phyloP scores from a whole-genome alignment of 2,888 invertebrate genomes.

The Alitta virens region DNA sequence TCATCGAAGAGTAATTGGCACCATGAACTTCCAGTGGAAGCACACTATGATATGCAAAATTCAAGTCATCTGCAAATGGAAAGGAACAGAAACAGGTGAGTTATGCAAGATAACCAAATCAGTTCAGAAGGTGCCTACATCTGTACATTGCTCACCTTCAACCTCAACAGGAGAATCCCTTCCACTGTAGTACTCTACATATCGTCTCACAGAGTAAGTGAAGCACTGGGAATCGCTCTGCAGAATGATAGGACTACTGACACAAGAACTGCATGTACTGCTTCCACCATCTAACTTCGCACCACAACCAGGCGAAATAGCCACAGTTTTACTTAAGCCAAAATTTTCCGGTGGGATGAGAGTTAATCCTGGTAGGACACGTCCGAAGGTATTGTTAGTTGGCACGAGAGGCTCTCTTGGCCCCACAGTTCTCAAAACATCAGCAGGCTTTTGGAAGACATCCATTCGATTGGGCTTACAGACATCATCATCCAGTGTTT shows the following conservation, averaged over 20 bases:
- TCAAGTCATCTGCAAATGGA: conserved; percentile 65
- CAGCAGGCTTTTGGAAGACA: conserved; percentile 14
- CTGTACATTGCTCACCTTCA: conserved; percentile 49
- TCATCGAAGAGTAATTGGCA: conserved; percentile 66
- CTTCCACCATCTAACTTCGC: conserved; percentile 20
- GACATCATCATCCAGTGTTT: conserved; percentile 5
- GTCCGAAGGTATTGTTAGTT: neutral
- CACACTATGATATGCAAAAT: conserved; percentile 69
- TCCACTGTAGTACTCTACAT: conserved; percentile 33
- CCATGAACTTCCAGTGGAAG: conserved; percentile 73
- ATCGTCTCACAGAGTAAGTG: conserved; percentile 51
- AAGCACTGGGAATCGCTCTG: conserved; percentile 52
- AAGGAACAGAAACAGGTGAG: no score
- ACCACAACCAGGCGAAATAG: conserved; percentile 26
- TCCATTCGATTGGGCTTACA: conserved; percentile 1
- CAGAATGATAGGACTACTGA: conserved; percentile 48
- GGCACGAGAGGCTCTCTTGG: conserved; percentile 3
- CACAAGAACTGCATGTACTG: conserved; percentile 64
- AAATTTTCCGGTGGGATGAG: conserved; percentile 19
- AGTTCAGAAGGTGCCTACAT: no score
- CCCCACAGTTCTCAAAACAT: neutral
- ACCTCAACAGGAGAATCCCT: conserved; percentile 43
- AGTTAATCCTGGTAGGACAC: conserved; percentile 13
- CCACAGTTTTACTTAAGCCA: conserved; percentile 16
- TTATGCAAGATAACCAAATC: no score